Evolutionary conservation across 2,888 invertebrate genomes (phyloP).

Genomic region (Drosophila cognata): DNA sequence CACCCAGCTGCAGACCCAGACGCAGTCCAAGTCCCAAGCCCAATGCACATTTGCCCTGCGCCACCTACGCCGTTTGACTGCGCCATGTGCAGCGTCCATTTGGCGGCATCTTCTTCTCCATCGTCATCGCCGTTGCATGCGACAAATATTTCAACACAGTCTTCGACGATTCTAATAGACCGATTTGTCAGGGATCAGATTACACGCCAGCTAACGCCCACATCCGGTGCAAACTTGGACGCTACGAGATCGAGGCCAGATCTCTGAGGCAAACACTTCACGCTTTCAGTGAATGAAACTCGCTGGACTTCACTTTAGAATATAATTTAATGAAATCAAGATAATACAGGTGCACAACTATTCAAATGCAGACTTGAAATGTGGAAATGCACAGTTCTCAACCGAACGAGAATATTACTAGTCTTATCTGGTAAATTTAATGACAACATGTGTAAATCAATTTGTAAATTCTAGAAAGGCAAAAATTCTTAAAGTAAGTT

Average conservation of each 20-base stretch:
- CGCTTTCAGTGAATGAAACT: slow-evolving; percentile 46
- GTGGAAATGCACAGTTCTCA: neutral
- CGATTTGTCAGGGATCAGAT: slow-evolving; percentile 84
- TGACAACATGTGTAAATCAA: neutral
- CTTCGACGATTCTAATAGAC: slow-evolving; percentile 83
- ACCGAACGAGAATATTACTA: neutral
- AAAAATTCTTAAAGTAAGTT: neutral
- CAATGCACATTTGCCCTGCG: slow-evolving; percentile 67
- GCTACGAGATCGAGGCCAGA: slow-evolving; percentile 18
- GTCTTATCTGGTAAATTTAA: neutral
- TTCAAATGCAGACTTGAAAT: neutral
- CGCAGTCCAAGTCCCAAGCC: slow-evolving; percentile 24
- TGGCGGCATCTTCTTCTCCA: slow-evolving; percentile 48
- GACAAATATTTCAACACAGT: slow-evolving; percentile 83
- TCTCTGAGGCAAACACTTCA: slow-evolving; percentile 13
- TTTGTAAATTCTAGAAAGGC: neutral
- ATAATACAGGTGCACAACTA: slow-evolving; percentile 19
- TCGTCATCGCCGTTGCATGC: slow-evolving; percentile 62
- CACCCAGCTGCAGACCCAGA: slow-evolving; percentile 25
- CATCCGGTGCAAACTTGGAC: slow-evolving; percentile 75
- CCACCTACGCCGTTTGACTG: slow-evolving; percentile 63
- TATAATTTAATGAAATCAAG: slow-evolving; percentile 8
- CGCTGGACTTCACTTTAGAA: slow-evolving; percentile 35
- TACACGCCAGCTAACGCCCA: slow-evolving; percentile 83
- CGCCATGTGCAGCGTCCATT: slow-evolving; percentile 50